Base-by-base conservation (phyloP, 1,140 invertebrate species). In the Rhopalosiphum padi region DNA sequence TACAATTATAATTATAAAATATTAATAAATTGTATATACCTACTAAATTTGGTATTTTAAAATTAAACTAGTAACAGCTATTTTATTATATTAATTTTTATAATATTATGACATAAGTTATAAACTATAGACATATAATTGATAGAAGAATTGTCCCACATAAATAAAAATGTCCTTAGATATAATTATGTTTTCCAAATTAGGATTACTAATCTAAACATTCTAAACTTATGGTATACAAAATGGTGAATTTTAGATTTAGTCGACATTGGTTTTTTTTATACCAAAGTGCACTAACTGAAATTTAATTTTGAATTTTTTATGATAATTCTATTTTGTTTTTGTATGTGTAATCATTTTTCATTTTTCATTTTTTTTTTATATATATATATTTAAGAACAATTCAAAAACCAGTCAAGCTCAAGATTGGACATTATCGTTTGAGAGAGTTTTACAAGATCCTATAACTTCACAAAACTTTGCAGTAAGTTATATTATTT, bases 371-470 rank as follows among this genome's bases (percentile, higher is more conserved):
- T 37, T 37, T 60, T 94, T 93, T 94, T 46, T 46, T 46, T 46
- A 11, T 41, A 86, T 94, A 93, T 46, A 46, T 41, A 88, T 94
- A 93, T 30, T 95, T 46, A 94, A 96, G 96, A 95, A 95, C 94
- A 95, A 95, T 93, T 95, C 95, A 94, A 94, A 95, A 94, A 86
- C 37, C 48, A 93, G 35, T 55, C 91, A 96, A 94, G 96, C 97
- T 85, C 95, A 96, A 93, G 95, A 96, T 93, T 99, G 99, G 98
- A 97, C 98, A 2, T 96, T 97, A 8, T 97, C 98, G 60, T 98
- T 99, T 95, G 98, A 99, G 95, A 98, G 98, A 94, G 96, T 99
- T 94, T 96, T 99, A 83, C 97, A 97, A 85, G 98, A 99, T 96
- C 96, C 97, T 3, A 96, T 97, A 53, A 99, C 98, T 46, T 96